Conservation (phyloP, 1,140 invertebrate genomes). For the Brachionus rotundiformis region DNA sequence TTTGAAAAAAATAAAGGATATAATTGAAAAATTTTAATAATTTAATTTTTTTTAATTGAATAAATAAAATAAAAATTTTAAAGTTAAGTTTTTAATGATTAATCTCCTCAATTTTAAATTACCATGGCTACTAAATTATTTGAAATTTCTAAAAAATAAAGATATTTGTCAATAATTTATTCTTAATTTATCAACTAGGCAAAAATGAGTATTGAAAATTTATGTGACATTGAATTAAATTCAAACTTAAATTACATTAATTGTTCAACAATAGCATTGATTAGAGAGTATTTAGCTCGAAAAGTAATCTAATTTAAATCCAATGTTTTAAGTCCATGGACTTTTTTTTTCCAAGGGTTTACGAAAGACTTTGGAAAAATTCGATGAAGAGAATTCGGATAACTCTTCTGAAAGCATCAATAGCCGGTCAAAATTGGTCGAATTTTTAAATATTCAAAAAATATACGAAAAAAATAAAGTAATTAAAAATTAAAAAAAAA, state of each 20-base stretch:
- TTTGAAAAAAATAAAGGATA: background rate
- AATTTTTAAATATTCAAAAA: constrained; percentile 38
- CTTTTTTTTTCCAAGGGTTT: background rate
- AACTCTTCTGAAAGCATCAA: background rate
- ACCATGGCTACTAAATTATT: constrained; percentile 24
- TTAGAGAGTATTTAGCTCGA: constrained; percentile 34
- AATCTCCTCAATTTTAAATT: background rate
- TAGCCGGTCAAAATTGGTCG: constrained; percentile 6
- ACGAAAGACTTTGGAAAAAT: constrained; percentile 10
- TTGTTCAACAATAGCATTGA: constrained; percentile 40
- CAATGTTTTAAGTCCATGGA: background rate
- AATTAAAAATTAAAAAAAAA: background rate
- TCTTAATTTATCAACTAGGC: background rate
- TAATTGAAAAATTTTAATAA: background rate
- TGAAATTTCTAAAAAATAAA: background rate
- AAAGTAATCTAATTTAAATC: background rate
- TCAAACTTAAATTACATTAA: constrained; percentile 38
- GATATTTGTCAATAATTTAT: constrained; percentile 31
- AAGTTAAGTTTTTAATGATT: constrained; percentile 47
- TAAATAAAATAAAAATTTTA: background rate
- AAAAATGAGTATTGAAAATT: background rate
- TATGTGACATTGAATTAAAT: constrained; percentile 6
- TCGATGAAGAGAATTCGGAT: constrained; percentile 20
- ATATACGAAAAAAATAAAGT: constrained; percentile 49
- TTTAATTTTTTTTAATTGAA: too few relatives aligned